Evolutionary conservation across 2,888 invertebrate genomes (phyloP), one percentile per base, ranked within the genome.

Genomic region (Cerceris rybyensis): DNA sequence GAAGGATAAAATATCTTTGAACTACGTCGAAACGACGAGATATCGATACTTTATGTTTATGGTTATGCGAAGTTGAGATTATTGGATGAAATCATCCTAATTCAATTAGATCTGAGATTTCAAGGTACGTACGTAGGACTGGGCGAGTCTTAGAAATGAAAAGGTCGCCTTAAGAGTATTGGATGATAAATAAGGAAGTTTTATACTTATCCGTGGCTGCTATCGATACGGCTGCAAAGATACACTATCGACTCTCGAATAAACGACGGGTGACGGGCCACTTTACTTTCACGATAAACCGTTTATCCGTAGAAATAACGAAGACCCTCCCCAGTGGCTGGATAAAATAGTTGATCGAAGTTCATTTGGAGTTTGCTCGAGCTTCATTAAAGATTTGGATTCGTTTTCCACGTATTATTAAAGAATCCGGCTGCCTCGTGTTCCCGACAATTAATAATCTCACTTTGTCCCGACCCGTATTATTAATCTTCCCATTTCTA

Each of bases 171-270:
- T 91, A 88, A 91, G 89, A 89, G 90, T 87, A 90, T 91, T 90
- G 89, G 87, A 85, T 86, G 87, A 91, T 90, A 91, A 91, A 90
- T 89, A 89, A 90, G 89, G 83, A 79, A 83, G 83, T 83, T 60
- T 81, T 73, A 81, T 84, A 80, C 78, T 86, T 84, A 86, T 84
- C 84, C 59, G 42, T 75, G 80, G 82, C 80, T 83, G 54, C n/a
- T 50, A 70, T 50, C 63, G 70, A 75, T 70, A 70, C 16, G 58
- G 57, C 17, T 43, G 17, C 41, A 13, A 16, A 49, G 55, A 74
- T 75, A 69, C 61, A 72, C 43, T 52, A 75, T 70, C 67, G 52
- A 50, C 16, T 39, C 66, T 41, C 58, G 59, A 80, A 81, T 76
- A 80, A 84, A 86, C 80, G 82, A 84, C 75, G 72, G 72, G 61